Conservation (phyloP, 1,140 invertebrate species). For the Acyrthosiphon pisum region DNA sequence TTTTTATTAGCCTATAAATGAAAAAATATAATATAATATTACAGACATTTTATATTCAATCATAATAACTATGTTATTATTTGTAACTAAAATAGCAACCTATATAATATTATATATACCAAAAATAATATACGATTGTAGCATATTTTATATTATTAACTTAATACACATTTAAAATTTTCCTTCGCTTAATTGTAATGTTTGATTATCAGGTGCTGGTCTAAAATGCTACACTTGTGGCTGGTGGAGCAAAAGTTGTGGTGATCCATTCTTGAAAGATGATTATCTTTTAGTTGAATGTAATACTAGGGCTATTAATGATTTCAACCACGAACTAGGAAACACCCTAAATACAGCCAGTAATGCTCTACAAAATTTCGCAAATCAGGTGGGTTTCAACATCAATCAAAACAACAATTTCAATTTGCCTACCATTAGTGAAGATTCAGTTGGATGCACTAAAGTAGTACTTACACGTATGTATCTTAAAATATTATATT, state of each 20-base stretch:
- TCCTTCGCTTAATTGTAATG: background rate
- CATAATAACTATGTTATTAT: too few relatives aligned
- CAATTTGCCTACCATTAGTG: constrained; percentile 21
- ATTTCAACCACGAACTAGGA: constrained; percentile 22
- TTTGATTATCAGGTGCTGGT: constrained; percentile 3
- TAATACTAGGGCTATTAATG: constrained; percentile 37
- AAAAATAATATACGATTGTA: too few relatives aligned
- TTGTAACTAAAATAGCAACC: too few relatives aligned
- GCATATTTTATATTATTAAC: background rate
- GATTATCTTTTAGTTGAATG: constrained; percentile 32
- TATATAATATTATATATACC: too few relatives aligned
- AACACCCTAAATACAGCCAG: constrained; percentile 30
- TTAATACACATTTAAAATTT: background rate
- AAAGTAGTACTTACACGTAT: constrained; percentile 47
- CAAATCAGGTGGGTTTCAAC: constrained; percentile 39
- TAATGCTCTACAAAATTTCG: constrained; percentile 42
- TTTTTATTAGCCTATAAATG: too few relatives aligned
- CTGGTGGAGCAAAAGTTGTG: constrained; percentile 21
- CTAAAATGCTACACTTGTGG: constrained; percentile 46
- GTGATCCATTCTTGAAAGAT: constrained; percentile 35
- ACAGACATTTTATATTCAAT: too few relatives aligned
- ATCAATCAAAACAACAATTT: constrained; percentile 38
- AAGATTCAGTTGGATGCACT: constrained; percentile 38
- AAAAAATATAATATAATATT: too few relatives aligned
- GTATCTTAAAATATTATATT: background rate